Conservation (phyloP, 2,113 vertebrate species). For the Acrocephalus kingi region DNA sequence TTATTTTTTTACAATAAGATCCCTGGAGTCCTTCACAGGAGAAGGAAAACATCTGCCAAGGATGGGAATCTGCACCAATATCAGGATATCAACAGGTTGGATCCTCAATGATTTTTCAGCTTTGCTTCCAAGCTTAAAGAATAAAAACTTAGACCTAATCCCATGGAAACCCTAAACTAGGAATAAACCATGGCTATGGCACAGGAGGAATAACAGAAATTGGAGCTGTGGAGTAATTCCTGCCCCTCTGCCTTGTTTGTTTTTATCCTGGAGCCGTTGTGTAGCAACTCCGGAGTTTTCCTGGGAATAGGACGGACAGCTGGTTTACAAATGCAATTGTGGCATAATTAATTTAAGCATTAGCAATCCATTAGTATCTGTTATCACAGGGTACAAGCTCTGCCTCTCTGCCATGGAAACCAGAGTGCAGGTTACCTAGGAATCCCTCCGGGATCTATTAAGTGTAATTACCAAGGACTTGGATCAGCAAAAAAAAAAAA, state of each 20-base stretch:
- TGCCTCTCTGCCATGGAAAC: constrained; percentile 64
- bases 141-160: background rate
- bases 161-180: background rate
- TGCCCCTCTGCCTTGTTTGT: background rate
- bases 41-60: background rate
- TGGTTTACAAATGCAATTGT: constrained; percentile 34
- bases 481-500: constrained; percentile 35
- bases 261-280: background rate
- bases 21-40: background rate
- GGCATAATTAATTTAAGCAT: constrained; percentile 50
- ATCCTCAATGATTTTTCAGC: background rate
- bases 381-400: constrained; percentile 5
- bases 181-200: background rate
- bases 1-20: background rate
- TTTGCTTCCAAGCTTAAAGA: background rate
- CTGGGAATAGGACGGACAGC: constrained; percentile 36
- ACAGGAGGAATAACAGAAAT: background rate
- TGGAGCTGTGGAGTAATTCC: background rate
- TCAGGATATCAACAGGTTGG: background rate
- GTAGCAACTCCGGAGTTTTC: constrained; percentile 5
- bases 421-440: constrained; percentile 48
- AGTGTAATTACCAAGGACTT: constrained; percentile 55
- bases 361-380: constrained; percentile 45
- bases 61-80: background rate
- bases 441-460: constrained; percentile 64